Conservation (phyloP, 1,140 invertebrate genomes). For the Drosophila mojavensis region DNA sequence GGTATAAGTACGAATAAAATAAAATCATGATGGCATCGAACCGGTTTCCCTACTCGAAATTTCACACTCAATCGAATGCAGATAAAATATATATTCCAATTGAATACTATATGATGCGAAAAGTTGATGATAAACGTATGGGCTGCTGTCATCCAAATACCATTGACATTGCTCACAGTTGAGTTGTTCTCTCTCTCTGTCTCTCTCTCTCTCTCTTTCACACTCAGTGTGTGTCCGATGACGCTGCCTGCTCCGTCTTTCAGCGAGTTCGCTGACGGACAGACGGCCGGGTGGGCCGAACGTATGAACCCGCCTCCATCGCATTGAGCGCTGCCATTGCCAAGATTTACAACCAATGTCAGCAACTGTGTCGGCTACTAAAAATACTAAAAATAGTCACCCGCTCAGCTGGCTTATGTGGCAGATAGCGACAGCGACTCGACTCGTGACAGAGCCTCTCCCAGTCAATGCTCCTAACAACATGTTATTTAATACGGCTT, state of each 20-base stretch:
- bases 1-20: constrained; percentile 56
- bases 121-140: constrained; percentile 36
- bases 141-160: constrained; percentile 30
- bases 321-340: constrained; percentile 54
- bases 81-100: constrained; percentile 30
- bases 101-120: constrained; percentile 30
- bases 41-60: constrained; percentile 54
- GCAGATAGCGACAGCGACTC: constrained; percentile 29
- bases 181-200: neutral
- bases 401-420: constrained; percentile 36
- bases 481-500: constrained; percentile 41
- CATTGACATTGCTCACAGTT: constrained; percentile 7
- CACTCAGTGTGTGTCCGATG: neutral
- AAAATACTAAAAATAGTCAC: constrained; percentile 51
- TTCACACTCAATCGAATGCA: constrained; percentile 37
- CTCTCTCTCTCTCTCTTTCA: neutral
- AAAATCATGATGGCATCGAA: constrained; percentile 73
- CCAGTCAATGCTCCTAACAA: constrained; percentile 11
- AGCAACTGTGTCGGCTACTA: constrained; percentile 56
- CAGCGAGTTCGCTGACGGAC: neutral
- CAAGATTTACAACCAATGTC: constrained; percentile 65
- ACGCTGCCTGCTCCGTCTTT: constrained; percentile 4
- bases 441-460: constrained; percentile 43
- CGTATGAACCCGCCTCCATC: constrained; percentile 27
- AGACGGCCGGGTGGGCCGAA: neutral